Evolutionary conservation across 2,888 invertebrate species (phyloP).

Genomic region (Phaonia tiefii): DNA sequence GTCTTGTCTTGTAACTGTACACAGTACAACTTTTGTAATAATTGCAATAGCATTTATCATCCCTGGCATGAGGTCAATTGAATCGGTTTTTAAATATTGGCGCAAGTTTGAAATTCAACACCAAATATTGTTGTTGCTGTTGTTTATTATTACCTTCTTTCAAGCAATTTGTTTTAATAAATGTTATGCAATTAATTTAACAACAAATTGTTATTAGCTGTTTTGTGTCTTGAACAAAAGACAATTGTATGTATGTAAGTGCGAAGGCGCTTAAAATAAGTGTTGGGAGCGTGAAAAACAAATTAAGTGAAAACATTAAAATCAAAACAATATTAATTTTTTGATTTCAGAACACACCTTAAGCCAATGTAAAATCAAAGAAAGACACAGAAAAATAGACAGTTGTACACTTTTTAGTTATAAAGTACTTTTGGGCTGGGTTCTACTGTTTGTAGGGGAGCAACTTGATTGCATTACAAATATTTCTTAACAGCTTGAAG

Average conservation of each 20-base stretch:
- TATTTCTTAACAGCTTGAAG: too few species aligned
- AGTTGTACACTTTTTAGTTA: too few species aligned
- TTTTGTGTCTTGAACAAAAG: constrained; percentile 12
- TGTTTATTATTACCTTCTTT: not conserved
- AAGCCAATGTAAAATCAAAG: not conserved
- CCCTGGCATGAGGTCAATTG: constrained; percentile 35
- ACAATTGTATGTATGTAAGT: constrained; percentile 17
- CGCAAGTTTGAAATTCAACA: constrained; percentile 44
- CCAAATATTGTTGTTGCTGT: not conserved
- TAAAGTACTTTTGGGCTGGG: too few species aligned
- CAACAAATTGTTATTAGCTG: constrained; percentile 28
- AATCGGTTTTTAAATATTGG: constrained; percentile 34
- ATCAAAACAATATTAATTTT: constrained; percentile 18
- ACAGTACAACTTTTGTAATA: too few species aligned
- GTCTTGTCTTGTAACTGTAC: too few species aligned
- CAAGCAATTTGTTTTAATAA: constrained; percentile 53
- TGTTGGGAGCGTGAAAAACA: not conserved
- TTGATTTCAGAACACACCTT: constrained; percentile 16
- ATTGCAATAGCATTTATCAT: too few species aligned
- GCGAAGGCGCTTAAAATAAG: not conserved
- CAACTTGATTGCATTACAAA: too few species aligned
- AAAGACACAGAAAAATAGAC: constrained; percentile 1
- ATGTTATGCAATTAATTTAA: constrained; percentile 52
- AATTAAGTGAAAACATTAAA: constrained; percentile 37
- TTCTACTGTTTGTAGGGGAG: too few species aligned